Base-by-base conservation (phyloP, 2,113 vertebrate genomes). In the Percopsis transmontana region DNA sequence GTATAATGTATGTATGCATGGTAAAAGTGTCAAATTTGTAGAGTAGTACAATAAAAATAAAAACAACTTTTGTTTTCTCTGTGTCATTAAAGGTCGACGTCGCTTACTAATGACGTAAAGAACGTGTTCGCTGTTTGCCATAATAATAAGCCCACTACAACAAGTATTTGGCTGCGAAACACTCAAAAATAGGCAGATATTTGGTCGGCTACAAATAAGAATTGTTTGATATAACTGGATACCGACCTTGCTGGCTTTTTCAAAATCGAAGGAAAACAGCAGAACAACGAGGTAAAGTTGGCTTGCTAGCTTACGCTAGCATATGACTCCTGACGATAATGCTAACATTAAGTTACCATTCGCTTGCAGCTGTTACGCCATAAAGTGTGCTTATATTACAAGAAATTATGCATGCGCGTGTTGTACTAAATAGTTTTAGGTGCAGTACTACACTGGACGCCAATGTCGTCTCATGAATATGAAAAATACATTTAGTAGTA, bases 101-200 rank as follows among this genome's bases (percentile, higher is more conserved):
- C 90, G 87, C 90, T 0, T 1, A 45, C 20, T 12, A 15, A 48
- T 90, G 90, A 91, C 87, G 88, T 61, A 1, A 0, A 19, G 78
- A 90, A 89, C 90, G 90, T 91, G 89, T 82, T 90, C 84, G 88
- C 20, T 38, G 24, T 56, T 90, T 85, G 88, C 88, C 85, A 86
- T 91, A 84, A 91, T 90, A 87, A 88, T 79, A 91, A 74, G 86
- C 83, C 40, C 57, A 69, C 44, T 58, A 76, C 80, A 66, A 58
- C 57, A 63, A 23, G 70, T 68, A 23, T 21, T 50, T 45, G 58
- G 60, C 42, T 47, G 74, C 70, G 70, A 76, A 16, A 16, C 50
- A 0, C 14, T 12, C 8, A 6, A 53, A 21, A 0, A 47, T 69
- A 56, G 38, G 11, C 42, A 3, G 56, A 50, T 40, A 79, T 14